Evolutionary conservation across 2,888 invertebrate genomes (phyloP), one percentile per base, ranked within the genome.

Genomic region (Caprella mutica): DNA sequence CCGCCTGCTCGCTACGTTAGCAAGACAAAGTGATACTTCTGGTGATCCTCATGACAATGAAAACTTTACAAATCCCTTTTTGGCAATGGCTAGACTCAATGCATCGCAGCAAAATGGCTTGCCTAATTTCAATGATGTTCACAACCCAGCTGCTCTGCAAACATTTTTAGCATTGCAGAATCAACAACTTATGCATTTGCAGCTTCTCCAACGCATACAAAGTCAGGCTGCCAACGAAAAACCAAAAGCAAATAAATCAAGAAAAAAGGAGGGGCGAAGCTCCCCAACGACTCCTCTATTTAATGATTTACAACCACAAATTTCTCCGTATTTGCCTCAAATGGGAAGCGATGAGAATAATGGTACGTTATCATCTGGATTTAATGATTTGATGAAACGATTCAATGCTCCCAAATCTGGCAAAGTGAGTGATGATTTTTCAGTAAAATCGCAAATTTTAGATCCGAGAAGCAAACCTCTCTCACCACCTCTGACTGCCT

Each of bases 151-250:
- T 53, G 74, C 92, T 67, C 90, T 92, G 71, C 85, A 85, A 67
- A 90, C 92, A 3, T 77, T 94, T 52, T 92, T 88, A 73, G 89
- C 88, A 56, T 77, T 94, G 66, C 93, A 93, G 73, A 91, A 93
- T 72, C 93, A 94, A 75, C 93, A 94, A 78, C 83, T 93, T 68
- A 83, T 93, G 71, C 93, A 93, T 76, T 77, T 94, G 66, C 92
- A 92, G 76, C 76, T 94, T 69, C 91, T 94, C 69, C 88, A 90
- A 70, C 91, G 93, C 72, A 76, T 94, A 65, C 92, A 92, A 74
- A 86, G 86, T 63, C 92, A 92, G 72, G 75, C 92, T 64, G 86
- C 86, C n/a, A 35, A 35, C 5, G 46, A 55, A 24, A 46, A 46
- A 30, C 46, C 29, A 14, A 50, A 40, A 26, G n/a, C 2, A 21